phyloP scores from a whole-genome alignment of 2,888 invertebrate genomes.

The Lasioglossum vierecki region DNA sequence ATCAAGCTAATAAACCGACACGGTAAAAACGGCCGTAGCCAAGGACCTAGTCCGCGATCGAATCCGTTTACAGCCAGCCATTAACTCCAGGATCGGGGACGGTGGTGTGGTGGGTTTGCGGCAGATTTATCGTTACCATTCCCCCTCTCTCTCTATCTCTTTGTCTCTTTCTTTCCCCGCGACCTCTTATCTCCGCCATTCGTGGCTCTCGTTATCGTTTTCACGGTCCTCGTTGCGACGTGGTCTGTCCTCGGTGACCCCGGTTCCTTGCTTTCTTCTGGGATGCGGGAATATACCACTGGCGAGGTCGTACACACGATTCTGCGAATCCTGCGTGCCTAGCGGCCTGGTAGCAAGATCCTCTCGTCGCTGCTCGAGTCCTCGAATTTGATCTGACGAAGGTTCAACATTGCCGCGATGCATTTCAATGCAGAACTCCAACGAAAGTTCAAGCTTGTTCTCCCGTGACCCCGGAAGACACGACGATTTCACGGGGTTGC shows the following conservation, averaged over 20 bases:
- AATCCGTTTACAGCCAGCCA: conserved; percentile 36
- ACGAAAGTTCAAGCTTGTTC: background rate
- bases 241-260: background rate
- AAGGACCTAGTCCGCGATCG: background rate
- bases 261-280: background rate
- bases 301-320: conserved; percentile 1
- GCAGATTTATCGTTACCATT: conserved; percentile 62
- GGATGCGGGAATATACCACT: background rate
- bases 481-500: background rate
- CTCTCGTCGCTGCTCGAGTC: background rate
- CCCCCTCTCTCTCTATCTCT: conserved; percentile 32
- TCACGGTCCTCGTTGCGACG: conserved; percentile 61
- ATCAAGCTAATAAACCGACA: background rate
- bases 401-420: background rate
- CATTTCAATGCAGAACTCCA: background rate
- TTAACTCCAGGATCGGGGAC: conserved; percentile 31
- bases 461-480: background rate
- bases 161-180: background rate
- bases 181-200: conserved; percentile 73
- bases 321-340: conserved; percentile 2
- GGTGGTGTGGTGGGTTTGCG: conserved; percentile 30
- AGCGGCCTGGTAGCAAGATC: background rate
- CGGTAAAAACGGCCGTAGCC: background rate
- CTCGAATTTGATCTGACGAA: background rate
- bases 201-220: conserved; percentile 77